Base-by-base conservation (phyloP, 2,797 vertebrate genomes). In the Phrynocephalus guinanensis region DNA sequence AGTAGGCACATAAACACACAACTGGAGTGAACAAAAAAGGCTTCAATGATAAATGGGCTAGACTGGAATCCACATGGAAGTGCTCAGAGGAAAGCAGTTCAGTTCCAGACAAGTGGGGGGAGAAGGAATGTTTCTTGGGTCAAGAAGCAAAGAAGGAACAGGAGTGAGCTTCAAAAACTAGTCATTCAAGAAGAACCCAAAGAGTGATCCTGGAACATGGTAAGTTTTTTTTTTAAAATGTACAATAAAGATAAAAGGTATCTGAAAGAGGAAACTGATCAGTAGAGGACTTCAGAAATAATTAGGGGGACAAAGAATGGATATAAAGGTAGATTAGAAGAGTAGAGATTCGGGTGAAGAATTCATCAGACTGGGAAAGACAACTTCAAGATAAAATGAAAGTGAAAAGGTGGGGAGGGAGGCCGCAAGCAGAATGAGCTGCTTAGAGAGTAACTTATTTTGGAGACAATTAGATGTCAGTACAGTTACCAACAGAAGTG, bases 401-500 rank as follows among this genome's bases (percentile, higher is more conserved):
- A 85, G 83, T 30, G 50, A 81, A 84, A n/a, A 8, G 38, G 30
- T n/a, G 28, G 70, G 16, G 22, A 15, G 60, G 44, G n/a, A 18
- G 63, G 24, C 56, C 81, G 33, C 83, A 38, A 28, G 73, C 52
- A 76, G 30, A 83, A 87, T 28, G 48, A 78, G 66, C 24, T 38
- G 63, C 67, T 83, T 50, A 71, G 30, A 63, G n/a, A 86, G 50
- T 82, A 82, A 78, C 78, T 89, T 76, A 75, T 89, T 89, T 86
- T 78, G 44, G 50, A 83, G 73, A 86, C 72, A 86, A 86, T 86
- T 86, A 89, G 79, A 24, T 82, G 79, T 83, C 84, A 79, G 50
- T 33, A 72, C 33, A 50, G 66, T 86, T 86, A 15, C 82, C 68
- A 79, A 70, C 73, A 60, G 52, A 48, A 81, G 52, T 75, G 79